These are phyloP conservation scores for Drosophila neoperkinsi DNA, from an alignment of 2,888 invertebrate species.

Conservation along the genomic window DNA sequence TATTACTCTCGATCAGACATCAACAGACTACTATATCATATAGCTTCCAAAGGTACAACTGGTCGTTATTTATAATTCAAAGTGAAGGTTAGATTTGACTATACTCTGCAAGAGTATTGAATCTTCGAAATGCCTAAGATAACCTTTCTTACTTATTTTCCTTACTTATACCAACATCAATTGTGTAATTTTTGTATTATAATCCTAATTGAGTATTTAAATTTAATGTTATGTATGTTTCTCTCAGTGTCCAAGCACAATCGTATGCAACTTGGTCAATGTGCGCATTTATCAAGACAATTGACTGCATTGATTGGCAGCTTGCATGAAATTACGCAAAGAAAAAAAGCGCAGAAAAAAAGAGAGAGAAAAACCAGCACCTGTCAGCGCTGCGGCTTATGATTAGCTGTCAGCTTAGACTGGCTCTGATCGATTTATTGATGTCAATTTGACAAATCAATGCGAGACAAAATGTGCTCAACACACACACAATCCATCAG, in stretches of 20 bases:
- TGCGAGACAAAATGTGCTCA: constrained; percentile 38
- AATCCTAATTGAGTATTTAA: not conserved
- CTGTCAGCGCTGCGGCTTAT: constrained; percentile 72
- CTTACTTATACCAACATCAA: no score
- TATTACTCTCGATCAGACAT: not conserved
- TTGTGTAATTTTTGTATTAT: no score
- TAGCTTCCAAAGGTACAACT: not conserved
- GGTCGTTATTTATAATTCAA: not conserved
- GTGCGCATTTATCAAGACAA: constrained; percentile 80
- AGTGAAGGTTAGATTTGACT: not conserved
- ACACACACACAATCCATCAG: constrained; percentile 6
- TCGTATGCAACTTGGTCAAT: constrained; percentile 65
- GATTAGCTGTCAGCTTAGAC: constrained; percentile 77
- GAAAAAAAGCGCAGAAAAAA: not conserved
- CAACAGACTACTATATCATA: not conserved
- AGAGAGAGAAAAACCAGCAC: constrained; percentile 28
- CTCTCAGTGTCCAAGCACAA: not conserved
- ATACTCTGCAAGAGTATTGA: not conserved
- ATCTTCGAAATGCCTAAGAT: not conserved
- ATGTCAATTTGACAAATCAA: constrained; percentile 82
- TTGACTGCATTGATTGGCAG: constrained; percentile 77
- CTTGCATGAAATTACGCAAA: constrained; percentile 77
- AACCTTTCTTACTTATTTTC: not conserved
- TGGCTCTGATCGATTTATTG: constrained; percentile 81
- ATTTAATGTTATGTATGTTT: not conserved